Evolutionary conservation across 2,888 invertebrate species (phyloP), one percentile per base, ranked within the genome.

Genomic region (Sympetrum striolatum): DNA sequence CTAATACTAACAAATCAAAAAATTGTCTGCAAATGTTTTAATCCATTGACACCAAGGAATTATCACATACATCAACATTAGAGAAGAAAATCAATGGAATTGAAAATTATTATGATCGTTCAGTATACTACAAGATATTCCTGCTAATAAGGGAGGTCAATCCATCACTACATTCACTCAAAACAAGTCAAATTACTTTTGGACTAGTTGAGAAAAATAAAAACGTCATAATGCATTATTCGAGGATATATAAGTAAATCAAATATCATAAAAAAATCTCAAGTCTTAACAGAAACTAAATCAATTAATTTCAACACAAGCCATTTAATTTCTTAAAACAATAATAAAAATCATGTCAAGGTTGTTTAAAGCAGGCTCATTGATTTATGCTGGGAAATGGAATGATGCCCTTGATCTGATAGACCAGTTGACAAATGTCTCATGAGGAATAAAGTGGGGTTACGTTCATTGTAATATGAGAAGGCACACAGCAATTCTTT

Each of bases 401-500:
- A 86, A 86, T 86, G 86, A 86, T 86, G 86, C 86, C 86, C 60
- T 58, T 58, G 82, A 58, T 58, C 58, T 82, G 58, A 48, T 22
- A 25, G 60, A 82, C 58, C 82, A 35, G 18, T 35, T 18, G 35
- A 25, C 53, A 35, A 31, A 35, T 60, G 60, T 58, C 60, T 60
- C 35, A 22, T 60, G 60, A 58, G 35, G 35, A 37, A 58, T 14
- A 60, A 14, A n/a, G 15, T 35, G 6, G 37, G 60, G 39, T 37
- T 58, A 60, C 37, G n/a, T 60, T 37, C 37, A 86, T 86, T 60
- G 37, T 60, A 37, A 60, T 35, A 37, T 60, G 35, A 86, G 86
- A 86, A 86, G 86, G 86, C 86, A 86, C 86, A 86, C 86, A 60
- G 86, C 86, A 86, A 82, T 82, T 82, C 82, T 22, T 82, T 18